These are phyloP conservation scores for Sebastes kiyomatsui DNA, from an alignment of 2,797 vertebrate genomes.

Conservation along the genomic window DNA sequence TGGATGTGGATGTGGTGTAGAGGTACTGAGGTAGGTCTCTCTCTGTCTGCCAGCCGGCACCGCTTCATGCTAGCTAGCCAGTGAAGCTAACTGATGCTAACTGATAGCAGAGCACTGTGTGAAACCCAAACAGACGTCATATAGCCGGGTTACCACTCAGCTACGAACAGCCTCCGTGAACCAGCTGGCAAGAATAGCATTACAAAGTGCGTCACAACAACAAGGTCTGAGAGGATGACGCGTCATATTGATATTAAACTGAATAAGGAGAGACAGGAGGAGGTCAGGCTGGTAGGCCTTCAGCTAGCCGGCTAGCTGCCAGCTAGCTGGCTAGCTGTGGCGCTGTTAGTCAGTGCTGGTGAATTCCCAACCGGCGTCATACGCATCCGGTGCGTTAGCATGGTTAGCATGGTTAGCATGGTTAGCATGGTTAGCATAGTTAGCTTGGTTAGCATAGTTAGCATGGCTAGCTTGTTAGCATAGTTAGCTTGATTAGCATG, in stretches of 20 bases:
- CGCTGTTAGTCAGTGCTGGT: constrained; percentile 45
- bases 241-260: constrained; percentile 13
- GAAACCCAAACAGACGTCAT: neutral
- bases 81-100: constrained; percentile 35
- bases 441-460: too few relatives aligned
- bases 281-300: constrained; percentile 55
- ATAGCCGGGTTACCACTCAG: too few relatives aligned
- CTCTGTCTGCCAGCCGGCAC: constrained; percentile 17
- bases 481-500: too few relatives aligned
- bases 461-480: fast-evolving
- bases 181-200: neutral
- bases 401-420: neutral
- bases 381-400: constrained; percentile 26
- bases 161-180: neutral
- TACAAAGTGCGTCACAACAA: neutral
- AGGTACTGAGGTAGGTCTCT: too few relatives aligned
- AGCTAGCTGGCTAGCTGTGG: constrained; percentile 30
- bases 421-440: too few relatives aligned
- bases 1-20: too few relatives aligned
- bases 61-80: neutral
- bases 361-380: constrained; percentile 54
- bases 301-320: constrained; percentile 59
- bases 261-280: constrained; percentile 43
- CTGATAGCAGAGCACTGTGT: neutral
- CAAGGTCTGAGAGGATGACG: neutral